Evolutionary conservation across 2,797 vertebrate species (phyloP).

Genomic region (Nyctalus aviator): DNA sequence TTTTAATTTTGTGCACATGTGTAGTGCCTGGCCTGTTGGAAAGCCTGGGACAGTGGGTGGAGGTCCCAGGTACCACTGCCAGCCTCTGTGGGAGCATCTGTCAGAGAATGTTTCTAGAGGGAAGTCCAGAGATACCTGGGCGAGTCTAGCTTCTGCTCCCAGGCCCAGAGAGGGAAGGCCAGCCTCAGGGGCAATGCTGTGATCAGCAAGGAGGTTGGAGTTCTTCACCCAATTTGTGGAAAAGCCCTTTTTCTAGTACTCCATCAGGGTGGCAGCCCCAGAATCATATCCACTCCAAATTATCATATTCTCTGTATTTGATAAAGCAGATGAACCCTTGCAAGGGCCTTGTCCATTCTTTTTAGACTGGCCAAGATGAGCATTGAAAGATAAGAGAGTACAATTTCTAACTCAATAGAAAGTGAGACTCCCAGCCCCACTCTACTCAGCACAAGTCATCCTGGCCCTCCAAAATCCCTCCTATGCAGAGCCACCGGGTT

Average conservation of each 20-base stretch:
- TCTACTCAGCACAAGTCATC: not conserved
- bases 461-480: not conserved
- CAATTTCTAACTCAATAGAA: not conserved
- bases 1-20: not conserved
- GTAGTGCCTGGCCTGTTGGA: too few species aligned
- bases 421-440: not conserved
- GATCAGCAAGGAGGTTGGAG: not conserved
- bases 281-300: not conserved
- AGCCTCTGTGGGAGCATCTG: not conserved
- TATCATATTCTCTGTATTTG: not conserved
- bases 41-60: not conserved
- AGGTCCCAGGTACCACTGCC: not conserved
- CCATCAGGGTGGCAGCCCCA: not conserved
- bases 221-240: not conserved
- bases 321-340: not conserved
- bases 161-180: not conserved
- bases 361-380: not conserved
- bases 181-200: not conserved
- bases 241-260: not conserved
- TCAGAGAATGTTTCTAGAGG: conserved; percentile 26
- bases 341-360: not conserved
- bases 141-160: not conserved
- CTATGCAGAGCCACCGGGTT: not conserved
- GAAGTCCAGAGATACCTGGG: not conserved
- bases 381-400: not conserved